These are phyloP conservation scores for Limulus polyphemus DNA, from an alignment of 2,888 invertebrate genomes.

Conservation along the genomic window DNA sequence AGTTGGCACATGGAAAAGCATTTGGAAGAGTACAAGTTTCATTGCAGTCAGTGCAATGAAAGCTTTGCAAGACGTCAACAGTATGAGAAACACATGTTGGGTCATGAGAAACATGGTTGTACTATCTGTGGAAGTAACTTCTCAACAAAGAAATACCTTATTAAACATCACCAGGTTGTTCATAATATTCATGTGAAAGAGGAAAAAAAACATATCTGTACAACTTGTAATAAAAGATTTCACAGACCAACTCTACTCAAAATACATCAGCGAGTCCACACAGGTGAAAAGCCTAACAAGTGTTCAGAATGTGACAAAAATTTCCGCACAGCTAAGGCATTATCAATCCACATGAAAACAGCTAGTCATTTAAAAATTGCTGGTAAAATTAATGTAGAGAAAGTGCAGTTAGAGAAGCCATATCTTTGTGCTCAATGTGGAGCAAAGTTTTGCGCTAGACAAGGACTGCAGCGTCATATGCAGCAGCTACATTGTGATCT, in stretches of 20 bases:
- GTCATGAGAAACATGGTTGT: slow-evolving; percentile 30
- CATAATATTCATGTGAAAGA: slow-evolving; percentile 26
- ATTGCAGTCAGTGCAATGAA: slow-evolving; percentile 30
- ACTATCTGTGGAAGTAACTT: slow-evolving; percentile 28
- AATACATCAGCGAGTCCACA: slow-evolving; percentile 28
- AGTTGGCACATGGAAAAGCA: slow-evolving; percentile 29
- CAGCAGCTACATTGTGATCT: slow-evolving; percentile 31
- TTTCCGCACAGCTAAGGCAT: slow-evolving; percentile 29
- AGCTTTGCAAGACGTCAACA: slow-evolving; percentile 32
- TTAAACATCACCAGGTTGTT: slow-evolving; percentile 27
- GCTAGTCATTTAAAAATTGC: too few species aligned
- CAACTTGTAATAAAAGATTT: slow-evolving; percentile 29
- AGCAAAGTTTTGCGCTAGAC: slow-evolving; percentile 29
- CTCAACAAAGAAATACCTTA: slow-evolving; percentile 28
- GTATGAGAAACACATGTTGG: slow-evolving; percentile 30
- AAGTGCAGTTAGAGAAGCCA: slow-evolving; percentile 15
- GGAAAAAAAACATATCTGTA: slow-evolving; percentile 29
- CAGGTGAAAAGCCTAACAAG: slow-evolving; percentile 31
- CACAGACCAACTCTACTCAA: slow-evolving; percentile 26
- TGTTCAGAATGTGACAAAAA: slow-evolving; percentile 30
- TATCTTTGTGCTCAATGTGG: slow-evolving; percentile 32
- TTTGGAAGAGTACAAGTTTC: slow-evolving; percentile 26
- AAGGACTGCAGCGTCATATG: too few species aligned
- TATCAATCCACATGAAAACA: slow-evolving; percentile 31
- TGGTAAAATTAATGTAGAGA: slow-evolving; percentile 20